Evolutionary conservation across 2,888 invertebrate genomes (phyloP).

Genomic region (Drosophila rellima): DNA sequence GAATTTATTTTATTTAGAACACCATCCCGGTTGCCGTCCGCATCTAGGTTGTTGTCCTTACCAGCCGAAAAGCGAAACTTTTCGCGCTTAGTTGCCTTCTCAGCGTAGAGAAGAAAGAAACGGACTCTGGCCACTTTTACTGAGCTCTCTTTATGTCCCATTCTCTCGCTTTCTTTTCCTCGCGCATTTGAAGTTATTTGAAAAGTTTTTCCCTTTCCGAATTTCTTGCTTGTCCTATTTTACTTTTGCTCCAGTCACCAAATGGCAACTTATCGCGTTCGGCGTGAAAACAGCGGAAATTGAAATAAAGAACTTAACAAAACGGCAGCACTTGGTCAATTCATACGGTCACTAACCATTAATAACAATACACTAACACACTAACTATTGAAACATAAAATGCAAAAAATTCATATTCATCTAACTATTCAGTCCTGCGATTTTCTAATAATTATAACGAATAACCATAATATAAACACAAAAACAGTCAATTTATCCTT

Average conservation of each 20-base stretch:
- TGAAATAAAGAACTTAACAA: slow-evolving; percentile 62
- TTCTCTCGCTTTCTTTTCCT: slow-evolving; percentile 22
- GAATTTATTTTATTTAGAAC: slow-evolving; percentile 77
- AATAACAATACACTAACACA: slow-evolving; percentile 54
- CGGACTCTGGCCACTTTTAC: slow-evolving; percentile 40
- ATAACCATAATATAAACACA: not conserved
- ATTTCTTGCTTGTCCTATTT: slow-evolving; percentile 33
- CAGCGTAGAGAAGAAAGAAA: slow-evolving; percentile 37
- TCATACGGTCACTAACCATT: slow-evolving; percentile 46
- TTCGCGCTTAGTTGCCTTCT: slow-evolving; percentile 74
- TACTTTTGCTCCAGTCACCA: slow-evolving; percentile 53
- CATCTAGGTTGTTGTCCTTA: slow-evolving; percentile 38
- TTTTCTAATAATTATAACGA: not conserved
- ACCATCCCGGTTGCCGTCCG: slow-evolving; percentile 34
- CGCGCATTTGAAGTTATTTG: slow-evolving; percentile 70
- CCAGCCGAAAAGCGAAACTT: slow-evolving; percentile 71
- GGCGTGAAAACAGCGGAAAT: slow-evolving; percentile 65
- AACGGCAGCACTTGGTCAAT: slow-evolving; percentile 37
- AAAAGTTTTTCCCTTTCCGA: slow-evolving; percentile 54
- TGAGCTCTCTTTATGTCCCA: slow-evolving; percentile 62
- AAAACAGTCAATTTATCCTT: not conserved
- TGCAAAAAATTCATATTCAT: slow-evolving; percentile 23
- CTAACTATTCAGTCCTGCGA: not conserved
- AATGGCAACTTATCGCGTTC: slow-evolving; percentile 67
- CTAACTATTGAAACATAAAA: slow-evolving; percentile 44